Evolutionary conservation across 2,113 vertebrate genomes (phyloP).

Genomic region (Anhinga rufa): DNA sequence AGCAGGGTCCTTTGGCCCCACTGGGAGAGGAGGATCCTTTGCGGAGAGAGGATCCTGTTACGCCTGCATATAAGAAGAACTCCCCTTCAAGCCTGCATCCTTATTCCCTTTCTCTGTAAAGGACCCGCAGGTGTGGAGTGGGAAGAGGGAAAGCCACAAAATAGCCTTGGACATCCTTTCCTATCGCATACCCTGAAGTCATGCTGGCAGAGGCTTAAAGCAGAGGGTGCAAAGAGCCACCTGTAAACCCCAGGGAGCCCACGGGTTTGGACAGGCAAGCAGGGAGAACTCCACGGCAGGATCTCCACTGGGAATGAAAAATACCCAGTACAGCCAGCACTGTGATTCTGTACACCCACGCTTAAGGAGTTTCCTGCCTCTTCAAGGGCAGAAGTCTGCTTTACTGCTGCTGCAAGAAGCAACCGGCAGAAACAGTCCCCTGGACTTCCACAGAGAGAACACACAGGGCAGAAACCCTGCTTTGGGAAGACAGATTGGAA

Average conservation of each 20-base stretch:
- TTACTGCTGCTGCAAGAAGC: background rate
- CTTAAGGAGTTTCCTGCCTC: background rate
- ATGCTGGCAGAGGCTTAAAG: background rate
- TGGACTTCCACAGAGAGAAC: background rate
- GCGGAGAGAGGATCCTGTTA: conserved; percentile 13
- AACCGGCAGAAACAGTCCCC: background rate
- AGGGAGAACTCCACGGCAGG: background rate
- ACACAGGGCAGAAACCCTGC: background rate
- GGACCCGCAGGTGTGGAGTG: background rate
- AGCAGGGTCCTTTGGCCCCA: background rate
- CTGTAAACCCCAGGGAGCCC: background rate
- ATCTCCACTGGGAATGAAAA: background rate
- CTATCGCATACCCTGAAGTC: background rate
- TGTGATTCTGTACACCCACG: fast-evolving
- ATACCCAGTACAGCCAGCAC: fast-evolving
- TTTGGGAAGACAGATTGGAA: background rate
- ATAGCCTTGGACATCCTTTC: background rate
- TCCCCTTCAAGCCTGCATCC: background rate
- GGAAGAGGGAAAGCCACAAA: background rate
- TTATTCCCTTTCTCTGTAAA: background rate
- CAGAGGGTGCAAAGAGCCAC: background rate
- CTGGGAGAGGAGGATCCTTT: background rate
- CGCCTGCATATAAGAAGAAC: background rate
- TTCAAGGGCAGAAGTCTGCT: background rate
- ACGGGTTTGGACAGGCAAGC: background rate